phyloP scores from a whole-genome alignment of 2,797 vertebrate genomes.

The Mormyrus proboscirostris region DNA sequence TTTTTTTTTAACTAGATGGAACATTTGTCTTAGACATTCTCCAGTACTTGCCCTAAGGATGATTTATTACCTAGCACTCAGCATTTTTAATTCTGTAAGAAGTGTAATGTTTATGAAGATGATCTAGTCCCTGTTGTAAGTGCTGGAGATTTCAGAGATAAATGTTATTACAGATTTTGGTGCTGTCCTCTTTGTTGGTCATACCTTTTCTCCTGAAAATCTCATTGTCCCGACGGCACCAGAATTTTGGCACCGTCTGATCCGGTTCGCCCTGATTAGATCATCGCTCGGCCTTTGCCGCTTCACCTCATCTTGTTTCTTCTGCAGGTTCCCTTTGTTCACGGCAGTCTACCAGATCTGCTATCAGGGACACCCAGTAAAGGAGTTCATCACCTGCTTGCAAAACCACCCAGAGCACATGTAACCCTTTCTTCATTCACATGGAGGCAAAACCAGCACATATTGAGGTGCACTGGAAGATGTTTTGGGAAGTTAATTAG shows the following conservation, averaged over 20 bases:
- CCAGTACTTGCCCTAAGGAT: neutral
- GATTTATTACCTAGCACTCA: neutral
- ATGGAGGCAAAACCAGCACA: neutral
- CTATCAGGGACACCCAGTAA: conserved; percentile 74
- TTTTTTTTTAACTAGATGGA: neutral
- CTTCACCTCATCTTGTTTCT: neutral
- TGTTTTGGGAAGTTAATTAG: neutral
- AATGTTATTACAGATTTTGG: neutral
- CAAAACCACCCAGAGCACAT: conserved; percentile 92
- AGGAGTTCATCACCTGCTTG: conserved; percentile 81
- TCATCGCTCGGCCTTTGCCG: neutral
- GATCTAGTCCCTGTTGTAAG: neutral
- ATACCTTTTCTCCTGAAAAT: neutral
- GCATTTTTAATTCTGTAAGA: neutral
- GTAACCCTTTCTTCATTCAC: conserved; percentile 44
- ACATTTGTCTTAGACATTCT: neutral
- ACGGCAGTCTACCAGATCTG: conserved; percentile 85
- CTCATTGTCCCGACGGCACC: too few relatives aligned
- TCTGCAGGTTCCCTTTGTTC: conserved; percentile 85
- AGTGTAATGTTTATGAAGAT: neutral
- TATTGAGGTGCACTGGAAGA: neutral
- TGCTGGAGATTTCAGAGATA: neutral
- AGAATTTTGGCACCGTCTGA: neutral
- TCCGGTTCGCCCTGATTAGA: neutral
- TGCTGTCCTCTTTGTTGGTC: neutral